Percentiles rank a stretch among this genome's conserved stretches.
Conservation (phyloP, 1,140 invertebrate species). For the Drosophila mauritiana region DNA sequence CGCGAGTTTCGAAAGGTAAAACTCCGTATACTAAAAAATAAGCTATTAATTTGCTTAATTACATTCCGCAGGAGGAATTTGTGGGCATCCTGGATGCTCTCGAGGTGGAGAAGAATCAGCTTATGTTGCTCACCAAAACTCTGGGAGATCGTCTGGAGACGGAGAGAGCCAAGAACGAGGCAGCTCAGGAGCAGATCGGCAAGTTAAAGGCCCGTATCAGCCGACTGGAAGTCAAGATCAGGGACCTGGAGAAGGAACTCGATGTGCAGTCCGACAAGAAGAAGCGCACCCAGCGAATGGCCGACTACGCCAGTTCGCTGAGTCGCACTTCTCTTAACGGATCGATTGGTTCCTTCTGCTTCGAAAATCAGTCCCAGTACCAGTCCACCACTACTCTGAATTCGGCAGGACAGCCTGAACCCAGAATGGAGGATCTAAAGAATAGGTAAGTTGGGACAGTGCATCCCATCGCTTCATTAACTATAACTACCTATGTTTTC, state of each 20-base stretch:
- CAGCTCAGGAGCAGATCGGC: constrained; percentile 41
- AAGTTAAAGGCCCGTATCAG: constrained; percentile 73
- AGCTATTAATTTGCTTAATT: no score
- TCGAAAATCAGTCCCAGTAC: constrained; percentile 68
- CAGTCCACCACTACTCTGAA: constrained; percentile 37
- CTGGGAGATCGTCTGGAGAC: constrained; percentile 85
- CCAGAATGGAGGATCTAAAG: constrained; percentile 60
- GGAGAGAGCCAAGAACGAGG: constrained; percentile 83
- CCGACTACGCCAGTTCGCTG: constrained; percentile 66
- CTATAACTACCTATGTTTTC: no score
- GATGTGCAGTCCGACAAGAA: constrained; percentile 72
- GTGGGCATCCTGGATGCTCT: constrained; percentile 84
- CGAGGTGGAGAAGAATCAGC: constrained; percentile 86
- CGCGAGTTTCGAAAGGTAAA: constrained; percentile 76
- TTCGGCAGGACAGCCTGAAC: constrained; percentile 15
- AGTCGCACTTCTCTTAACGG: constrained; percentile 59
- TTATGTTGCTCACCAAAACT: constrained; percentile 86
- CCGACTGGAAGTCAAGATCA: constrained; percentile 69
- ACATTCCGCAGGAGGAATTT: constrained; percentile 64
- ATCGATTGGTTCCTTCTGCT: constrained; percentile 71
- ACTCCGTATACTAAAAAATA: no score
- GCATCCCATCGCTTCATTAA: no score
- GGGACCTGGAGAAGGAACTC: constrained; percentile 77
- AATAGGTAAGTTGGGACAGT: constrained; percentile 53
- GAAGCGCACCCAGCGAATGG: constrained; percentile 76